These are phyloP conservation scores for Drosophila sordidula DNA, from an alignment of 2,888 invertebrate species.

Conservation along the genomic window DNA sequence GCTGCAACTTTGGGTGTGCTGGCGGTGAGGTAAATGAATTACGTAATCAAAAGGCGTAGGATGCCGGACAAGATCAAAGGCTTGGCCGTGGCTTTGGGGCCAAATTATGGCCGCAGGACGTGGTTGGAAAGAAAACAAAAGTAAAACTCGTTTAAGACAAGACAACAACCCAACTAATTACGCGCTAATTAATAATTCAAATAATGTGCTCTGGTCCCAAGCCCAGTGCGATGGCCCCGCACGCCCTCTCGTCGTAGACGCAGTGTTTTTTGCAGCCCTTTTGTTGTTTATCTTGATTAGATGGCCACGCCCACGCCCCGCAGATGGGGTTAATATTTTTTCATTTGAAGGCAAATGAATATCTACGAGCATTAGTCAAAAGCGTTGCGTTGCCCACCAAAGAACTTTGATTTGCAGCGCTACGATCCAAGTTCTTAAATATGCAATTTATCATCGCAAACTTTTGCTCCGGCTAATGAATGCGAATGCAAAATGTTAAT, in stretches of 20 bases:
- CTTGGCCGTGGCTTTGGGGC: constrained; percentile 36
- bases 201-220: constrained; percentile 66
- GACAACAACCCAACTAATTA: constrained; percentile 75
- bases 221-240: constrained; percentile 2
- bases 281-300: constrained; percentile 67
- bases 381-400: constrained; percentile 1
- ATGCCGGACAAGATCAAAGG: constrained; percentile 64
- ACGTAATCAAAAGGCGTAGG: constrained; percentile 72
- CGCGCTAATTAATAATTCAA: constrained; percentile 80
- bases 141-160: constrained; percentile 48
- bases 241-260: constrained; percentile 31
- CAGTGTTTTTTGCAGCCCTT: constrained; percentile 30
- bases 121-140: constrained; percentile 46
- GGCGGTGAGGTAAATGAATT: constrained; percentile 67
- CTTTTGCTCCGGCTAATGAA: constrained; percentile 65
- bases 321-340: constrained; percentile 49
- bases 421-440: constrained; percentile 51
- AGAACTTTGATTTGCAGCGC: constrained; percentile 60
- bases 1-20: constrained; percentile 43
- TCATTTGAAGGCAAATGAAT: constrained; percentile 65
- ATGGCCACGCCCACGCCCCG: constrained; percentile 3
- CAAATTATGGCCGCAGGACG: constrained; percentile 75
- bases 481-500: constrained; percentile 76
- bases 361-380: constrained; percentile 65
- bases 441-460: constrained; percentile 73